Base-by-base conservation (phyloP, 2,113 vertebrate species). In the Serinus canaria region DNA sequence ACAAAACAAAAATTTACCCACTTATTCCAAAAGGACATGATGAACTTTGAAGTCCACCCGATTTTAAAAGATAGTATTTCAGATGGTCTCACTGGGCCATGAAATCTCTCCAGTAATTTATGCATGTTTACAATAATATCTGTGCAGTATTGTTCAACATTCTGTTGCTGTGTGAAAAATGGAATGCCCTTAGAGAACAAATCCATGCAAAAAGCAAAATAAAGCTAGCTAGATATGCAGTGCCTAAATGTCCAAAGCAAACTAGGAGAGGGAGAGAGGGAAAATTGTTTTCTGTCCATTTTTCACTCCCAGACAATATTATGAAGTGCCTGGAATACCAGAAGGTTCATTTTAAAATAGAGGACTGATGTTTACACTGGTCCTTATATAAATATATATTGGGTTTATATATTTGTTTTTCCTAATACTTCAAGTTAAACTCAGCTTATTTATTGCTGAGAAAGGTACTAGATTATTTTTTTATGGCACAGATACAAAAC, bases 251-350 rank as follows among this genome's bases (percentile, higher is more conserved):
- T 59, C 31, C 79, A 78, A 83, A 78, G 86, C 35, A 68, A 92
- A 72, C 18, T 49, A 72, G 37, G n/a, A 75, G 53, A 47, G 11
- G 33, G 75, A 90, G 73, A 53, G 44, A 86, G 78, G 53, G n/a
- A 72, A 90, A 81, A 89, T 35, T 16, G 67, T 68, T 83, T 63
- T 90, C 60, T 92, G 68, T 30, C 83, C 49, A 56, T 83, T 95
- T 77, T 93, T 83, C 64, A 53, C 41, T 93, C 73, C 66, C 68
- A 81, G 76, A 93, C 77, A 94, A 75, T 90, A 88, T 90, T 90
- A 78, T 58, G 56, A 94, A 94, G 83, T 94, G 83, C 77, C 70
- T 89, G 83, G 62, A 92, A 94, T 82, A 87, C 87, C 81, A 94
- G 52, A 90, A 93, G 31, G 24, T 83, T 95, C 35, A 68, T 89